Conservation (phyloP, 1,140 invertebrate species). For the Stenopsyche tienmushanensis region DNA sequence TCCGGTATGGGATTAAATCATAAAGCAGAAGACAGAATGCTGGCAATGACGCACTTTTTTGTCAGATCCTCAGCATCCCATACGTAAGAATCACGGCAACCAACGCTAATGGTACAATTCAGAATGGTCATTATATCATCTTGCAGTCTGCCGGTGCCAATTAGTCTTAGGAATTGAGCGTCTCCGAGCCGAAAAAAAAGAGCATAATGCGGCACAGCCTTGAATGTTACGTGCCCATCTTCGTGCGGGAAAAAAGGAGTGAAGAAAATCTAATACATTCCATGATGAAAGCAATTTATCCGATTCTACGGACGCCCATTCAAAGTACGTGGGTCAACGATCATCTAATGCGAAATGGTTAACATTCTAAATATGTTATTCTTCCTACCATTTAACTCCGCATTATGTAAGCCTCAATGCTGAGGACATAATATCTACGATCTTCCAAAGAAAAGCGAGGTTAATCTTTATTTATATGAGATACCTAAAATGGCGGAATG, state of each 20-base stretch:
- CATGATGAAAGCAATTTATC: constrained; percentile 24
- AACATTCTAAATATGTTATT: background rate
- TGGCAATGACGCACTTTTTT: background rate
- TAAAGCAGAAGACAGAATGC: too few relatives aligned
- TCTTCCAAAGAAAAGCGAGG: too few relatives aligned
- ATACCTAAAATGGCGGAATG: too few relatives aligned
- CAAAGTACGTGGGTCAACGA: constrained; percentile 13
- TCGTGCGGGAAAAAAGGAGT: constrained; percentile 13
- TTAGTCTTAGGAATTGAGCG: constrained; percentile 18
- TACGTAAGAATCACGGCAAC: background rate
- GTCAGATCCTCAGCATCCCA: background rate
- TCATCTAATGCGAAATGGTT: constrained; percentile 23
- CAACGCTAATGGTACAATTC: constrained; percentile 24
- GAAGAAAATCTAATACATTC: constrained; percentile 18
- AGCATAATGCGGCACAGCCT: constrained; percentile 25
- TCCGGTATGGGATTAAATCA: too few relatives aligned
- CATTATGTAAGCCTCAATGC: background rate
- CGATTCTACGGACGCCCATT: constrained; percentile 17
- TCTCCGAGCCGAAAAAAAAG: constrained; percentile 6
- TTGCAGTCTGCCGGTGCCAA: constrained; percentile 27
- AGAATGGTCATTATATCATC: constrained; percentile 23
- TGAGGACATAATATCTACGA: background rate
- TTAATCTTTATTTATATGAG: too few relatives aligned
- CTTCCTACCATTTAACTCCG: background rate
- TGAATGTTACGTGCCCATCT: constrained; percentile 30